Conservation (phyloP, 2,888 invertebrate species). For the Cephonodes hylas region DNA sequence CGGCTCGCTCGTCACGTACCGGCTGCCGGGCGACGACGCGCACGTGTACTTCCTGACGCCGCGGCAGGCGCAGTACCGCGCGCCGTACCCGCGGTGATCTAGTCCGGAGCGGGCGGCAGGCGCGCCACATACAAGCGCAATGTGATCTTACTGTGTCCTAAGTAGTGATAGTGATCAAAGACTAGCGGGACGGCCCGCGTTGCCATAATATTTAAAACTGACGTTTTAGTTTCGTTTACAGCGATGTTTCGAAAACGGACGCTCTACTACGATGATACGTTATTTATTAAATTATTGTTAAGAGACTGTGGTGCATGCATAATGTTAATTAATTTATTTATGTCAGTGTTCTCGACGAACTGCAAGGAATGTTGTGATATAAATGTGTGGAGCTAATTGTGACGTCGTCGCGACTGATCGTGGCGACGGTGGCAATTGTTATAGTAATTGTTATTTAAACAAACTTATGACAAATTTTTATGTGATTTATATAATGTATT, state of each 20-base stretch:
- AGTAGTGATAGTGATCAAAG: conserved; percentile 72
- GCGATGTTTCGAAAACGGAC: conserved; percentile 59
- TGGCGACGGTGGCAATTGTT: conserved; percentile 53
- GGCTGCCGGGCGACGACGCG: conserved; percentile 87
- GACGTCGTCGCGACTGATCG: conserved; percentile 46
- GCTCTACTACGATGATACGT: conserved; percentile 53
- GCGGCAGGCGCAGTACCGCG: conserved; percentile 72
- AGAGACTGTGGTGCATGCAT: conserved; percentile 72
- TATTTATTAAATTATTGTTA: conserved; percentile 78
- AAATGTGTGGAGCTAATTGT: conserved; percentile 52
- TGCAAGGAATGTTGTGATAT: conserved; percentile 65
- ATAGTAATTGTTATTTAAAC: conserved; percentile 55
- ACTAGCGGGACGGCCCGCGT: conserved; percentile 70
- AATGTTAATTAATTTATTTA: conserved; percentile 77
- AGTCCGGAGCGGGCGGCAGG: conserved; percentile 58
- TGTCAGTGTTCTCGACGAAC: conserved; percentile 74
- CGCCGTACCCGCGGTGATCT: conserved; percentile 47
- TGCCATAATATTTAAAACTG: conserved; percentile 76
- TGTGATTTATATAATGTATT: conserved; percentile 68
- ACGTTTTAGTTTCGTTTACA: conserved; percentile 38
- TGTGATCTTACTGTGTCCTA: conserved; percentile 80
- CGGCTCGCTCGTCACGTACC: conserved; percentile 86
- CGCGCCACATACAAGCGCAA: conserved; percentile 73
- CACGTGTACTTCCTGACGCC: conserved; percentile 90
- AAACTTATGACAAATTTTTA: conserved; percentile 53